A percentile compares a stretch with the other conserved stretches of the same genome.
Conservation (phyloP, 2,797 vertebrate genomes). For the Myiothlypis coronata region DNA sequence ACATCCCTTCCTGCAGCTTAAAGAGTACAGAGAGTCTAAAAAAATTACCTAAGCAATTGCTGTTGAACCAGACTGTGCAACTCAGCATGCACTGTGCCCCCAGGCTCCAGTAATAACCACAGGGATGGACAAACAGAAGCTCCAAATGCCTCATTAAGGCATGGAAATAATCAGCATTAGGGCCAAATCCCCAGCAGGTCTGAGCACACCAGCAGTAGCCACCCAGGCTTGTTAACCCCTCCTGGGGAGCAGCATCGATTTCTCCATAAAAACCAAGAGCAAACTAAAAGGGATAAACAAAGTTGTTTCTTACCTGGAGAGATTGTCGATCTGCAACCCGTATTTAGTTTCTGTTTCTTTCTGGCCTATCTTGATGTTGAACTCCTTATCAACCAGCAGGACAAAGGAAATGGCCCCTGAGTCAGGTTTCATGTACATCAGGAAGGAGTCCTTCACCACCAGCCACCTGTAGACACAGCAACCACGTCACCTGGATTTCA, state of each 20-base stretch:
- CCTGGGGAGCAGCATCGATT: not conserved
- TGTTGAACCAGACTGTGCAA: not conserved
- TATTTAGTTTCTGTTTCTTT: slow-evolving; percentile 92
- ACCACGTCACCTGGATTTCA: not conserved
- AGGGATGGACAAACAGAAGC: not conserved
- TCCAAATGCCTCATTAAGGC: not conserved
- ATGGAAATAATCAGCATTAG: not conserved
- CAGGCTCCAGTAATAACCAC: not conserved
- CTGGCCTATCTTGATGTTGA: slow-evolving; percentile 90
- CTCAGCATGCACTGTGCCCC: fast-evolving
- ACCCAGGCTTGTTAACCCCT: not conserved
- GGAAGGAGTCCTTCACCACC: slow-evolving; percentile 95
- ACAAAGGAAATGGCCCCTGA: slow-evolving; percentile 90
- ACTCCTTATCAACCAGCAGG: slow-evolving; percentile 91
- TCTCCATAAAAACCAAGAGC: not conserved
- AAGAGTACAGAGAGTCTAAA: not conserved
- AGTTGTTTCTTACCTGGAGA: slow-evolving; percentile 82
- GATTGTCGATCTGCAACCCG: slow-evolving; percentile 89
- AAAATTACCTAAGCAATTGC: not conserved
- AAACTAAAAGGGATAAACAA: not conserved
- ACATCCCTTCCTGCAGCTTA: not conserved
- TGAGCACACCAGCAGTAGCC: not conserved
- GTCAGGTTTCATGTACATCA: slow-evolving; percentile 93
- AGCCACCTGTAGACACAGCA: slow-evolving; percentile 83
- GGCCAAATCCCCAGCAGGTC: not conserved